A percentile compares a stretch with the other conserved stretches of the same genome.
These are phyloP conservation scores for Nannobrachium achirus DNA, from an alignment of 2,113 vertebrate species.

Conservation along the genomic window DNA sequence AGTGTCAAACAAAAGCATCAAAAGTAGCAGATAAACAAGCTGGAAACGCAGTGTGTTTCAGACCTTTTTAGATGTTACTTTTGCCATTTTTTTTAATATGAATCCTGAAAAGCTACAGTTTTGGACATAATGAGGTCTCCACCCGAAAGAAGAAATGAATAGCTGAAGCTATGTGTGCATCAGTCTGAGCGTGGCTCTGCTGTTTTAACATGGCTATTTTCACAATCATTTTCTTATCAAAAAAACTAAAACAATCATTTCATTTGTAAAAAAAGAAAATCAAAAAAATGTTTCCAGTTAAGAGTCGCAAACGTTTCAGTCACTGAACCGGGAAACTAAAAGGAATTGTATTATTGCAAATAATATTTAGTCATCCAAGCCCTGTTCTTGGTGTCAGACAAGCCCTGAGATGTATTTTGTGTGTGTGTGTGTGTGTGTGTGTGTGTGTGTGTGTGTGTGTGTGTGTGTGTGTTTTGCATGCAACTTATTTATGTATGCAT, in stretches of 20 bases:
- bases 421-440: neutral
- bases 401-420: constrained; percentile 67
- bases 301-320: neutral
- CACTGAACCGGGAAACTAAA: constrained; percentile 31
- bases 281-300: constrained; percentile 27
- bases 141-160: neutral
- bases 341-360: constrained; percentile 5
- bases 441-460: no score
- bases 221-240: constrained; percentile 7
- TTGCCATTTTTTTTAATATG: no score
- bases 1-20: no score
- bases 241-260: neutral
- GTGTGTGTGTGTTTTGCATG: no score
- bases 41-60: no score
- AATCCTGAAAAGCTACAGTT: no score
- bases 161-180: neutral
- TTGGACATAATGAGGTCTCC: no score
- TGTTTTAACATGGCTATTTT: constrained; percentile 10
- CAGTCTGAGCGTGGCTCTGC: neutral
- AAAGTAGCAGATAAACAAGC: no score
- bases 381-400: constrained; percentile 31
- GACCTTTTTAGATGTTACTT: no score
- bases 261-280: constrained; percentile 3
- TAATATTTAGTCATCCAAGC: no score
- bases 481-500: neutral